phyloP scores from a whole-genome alignment of 2,797 vertebrate genomes.

The Loris lydekkerianus region DNA sequence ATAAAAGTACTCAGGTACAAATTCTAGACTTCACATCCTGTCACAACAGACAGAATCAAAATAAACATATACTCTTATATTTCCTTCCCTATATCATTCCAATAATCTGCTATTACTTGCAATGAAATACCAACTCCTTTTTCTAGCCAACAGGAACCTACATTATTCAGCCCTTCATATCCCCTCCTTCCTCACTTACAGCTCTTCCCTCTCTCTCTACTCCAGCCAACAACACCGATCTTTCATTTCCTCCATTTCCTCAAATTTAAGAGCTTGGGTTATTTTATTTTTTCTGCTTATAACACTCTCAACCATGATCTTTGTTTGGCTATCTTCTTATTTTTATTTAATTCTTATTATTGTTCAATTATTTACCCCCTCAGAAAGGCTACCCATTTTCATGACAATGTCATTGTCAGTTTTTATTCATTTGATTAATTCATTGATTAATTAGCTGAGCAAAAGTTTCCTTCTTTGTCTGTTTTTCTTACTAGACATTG shows the following conservation, averaged over 20 bases:
- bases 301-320: not conserved
- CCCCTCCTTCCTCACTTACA: not conserved
- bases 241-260: not conserved
- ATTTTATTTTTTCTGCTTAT: not conserved
- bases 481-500: not conserved
- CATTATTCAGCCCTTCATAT: not conserved
- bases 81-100: not conserved
- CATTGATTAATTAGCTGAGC: slow-evolving; percentile 3
- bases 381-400: not conserved
- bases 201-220: not conserved
- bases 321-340: not conserved
- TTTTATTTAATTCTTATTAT: slow-evolving; percentile 8
- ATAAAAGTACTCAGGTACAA: not conserved
- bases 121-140: not conserved
- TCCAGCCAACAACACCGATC: not conserved
- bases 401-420: not conserved
- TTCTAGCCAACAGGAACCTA: not conserved
- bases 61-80: not conserved
- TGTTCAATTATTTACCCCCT: not conserved
- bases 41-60: not conserved
- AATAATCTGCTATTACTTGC: not conserved
- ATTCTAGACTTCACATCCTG: not conserved
- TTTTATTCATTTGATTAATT: not conserved
- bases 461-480: not conserved
- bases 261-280: not conserved